phyloP scores from a whole-genome alignment of 2,113 vertebrate species.

The Dinomys branickii region DNA sequence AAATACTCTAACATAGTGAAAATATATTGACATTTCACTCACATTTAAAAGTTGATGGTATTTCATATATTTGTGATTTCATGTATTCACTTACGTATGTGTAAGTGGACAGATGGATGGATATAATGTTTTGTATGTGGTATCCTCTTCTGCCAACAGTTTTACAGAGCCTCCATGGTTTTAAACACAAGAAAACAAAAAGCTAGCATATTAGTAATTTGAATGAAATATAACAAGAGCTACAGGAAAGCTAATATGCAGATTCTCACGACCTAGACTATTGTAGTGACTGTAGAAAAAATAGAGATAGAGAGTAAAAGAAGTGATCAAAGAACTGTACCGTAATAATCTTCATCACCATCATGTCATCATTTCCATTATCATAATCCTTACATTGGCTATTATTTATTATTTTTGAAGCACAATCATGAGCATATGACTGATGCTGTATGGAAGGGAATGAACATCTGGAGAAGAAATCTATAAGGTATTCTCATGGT shows the following conservation, averaged over 20 bases:
- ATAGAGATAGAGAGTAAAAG: accelerated
- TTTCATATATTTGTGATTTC: background rate
- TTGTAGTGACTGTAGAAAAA: background rate
- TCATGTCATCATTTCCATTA: background rate
- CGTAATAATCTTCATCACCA: background rate
- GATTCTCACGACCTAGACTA: background rate
- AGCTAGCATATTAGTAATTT: background rate
- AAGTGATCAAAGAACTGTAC: background rate
- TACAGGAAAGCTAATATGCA: background rate
- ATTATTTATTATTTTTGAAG: background rate
- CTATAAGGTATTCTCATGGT: background rate
- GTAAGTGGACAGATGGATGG: background rate
- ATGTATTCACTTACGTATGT: background rate
- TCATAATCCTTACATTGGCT: background rate
- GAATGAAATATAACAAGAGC: background rate
- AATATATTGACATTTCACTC: background rate
- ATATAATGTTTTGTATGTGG: background rate
- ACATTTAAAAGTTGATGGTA: background rate
- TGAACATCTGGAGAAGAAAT: background rate
- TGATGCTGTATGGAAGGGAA: background rate
- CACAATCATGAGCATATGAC: background rate
- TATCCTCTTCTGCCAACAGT: background rate
- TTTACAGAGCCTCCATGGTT: background rate
- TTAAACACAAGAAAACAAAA: background rate
- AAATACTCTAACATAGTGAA: background rate